These are phyloP conservation scores for Carterocephalus palaemon DNA, from an alignment of 2,888 invertebrate genomes.

Conservation along the genomic window DNA sequence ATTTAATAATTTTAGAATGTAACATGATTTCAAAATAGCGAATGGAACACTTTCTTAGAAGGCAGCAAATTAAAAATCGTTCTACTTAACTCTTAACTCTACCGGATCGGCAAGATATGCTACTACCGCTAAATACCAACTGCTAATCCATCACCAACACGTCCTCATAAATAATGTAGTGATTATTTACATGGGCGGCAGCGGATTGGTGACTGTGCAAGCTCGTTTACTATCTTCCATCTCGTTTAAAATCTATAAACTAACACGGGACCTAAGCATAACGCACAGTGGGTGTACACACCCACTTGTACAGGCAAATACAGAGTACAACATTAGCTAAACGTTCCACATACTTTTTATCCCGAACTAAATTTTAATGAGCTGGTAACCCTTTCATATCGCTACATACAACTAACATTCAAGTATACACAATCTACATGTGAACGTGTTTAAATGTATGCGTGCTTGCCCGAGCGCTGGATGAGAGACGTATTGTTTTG, in stretches of 20 bases:
- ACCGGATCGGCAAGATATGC: no score
- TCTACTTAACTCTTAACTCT: no score
- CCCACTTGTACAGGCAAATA: not conserved
- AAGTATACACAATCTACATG: constrained; percentile 30
- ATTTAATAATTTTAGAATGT: no score
- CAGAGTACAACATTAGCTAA: not conserved
- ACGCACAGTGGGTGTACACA: no score
- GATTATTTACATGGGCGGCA: not conserved
- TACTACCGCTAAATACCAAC: no score
- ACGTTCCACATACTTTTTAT: not conserved
- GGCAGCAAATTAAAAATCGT: no score
- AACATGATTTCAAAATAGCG: no score
- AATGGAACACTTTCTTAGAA: no score
- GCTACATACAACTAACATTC: constrained; percentile 26
- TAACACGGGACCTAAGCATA: no score
- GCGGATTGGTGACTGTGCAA: no score
- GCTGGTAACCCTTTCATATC: constrained; percentile 12
- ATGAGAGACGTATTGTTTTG: constrained; percentile 23
- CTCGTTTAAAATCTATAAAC: not conserved
- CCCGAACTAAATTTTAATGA: not conserved
- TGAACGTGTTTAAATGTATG: constrained; percentile 23
- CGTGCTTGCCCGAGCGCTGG: constrained; percentile 2
- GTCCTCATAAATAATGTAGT: not conserved
- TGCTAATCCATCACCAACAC: no score
- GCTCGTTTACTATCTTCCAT: not conserved